Base-by-base conservation (phyloP, 1,140 invertebrate species). In the Tachypleus tridentatus region DNA sequence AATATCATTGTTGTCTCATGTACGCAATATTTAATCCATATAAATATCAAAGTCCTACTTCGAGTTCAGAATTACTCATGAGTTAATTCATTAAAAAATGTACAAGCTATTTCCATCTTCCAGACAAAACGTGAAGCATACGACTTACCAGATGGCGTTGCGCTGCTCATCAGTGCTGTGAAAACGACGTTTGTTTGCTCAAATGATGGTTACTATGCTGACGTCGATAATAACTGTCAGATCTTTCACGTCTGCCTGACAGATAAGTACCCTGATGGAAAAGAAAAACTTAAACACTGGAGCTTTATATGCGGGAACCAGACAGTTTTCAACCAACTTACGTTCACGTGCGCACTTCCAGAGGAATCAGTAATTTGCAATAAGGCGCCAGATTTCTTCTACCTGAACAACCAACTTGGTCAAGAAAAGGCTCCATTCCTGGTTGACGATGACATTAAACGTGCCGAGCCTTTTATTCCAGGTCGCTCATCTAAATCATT, bases 251-350 rank as follows among this genome's bases (percentile, higher is more conserved):
- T 77, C 11, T 77, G 76, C 66, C 62, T 73, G 11, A 74, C 75
- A 1, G 80, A 86, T 3, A 80, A 82, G 61, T 82, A 82, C 49
- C 76, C 82, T 8, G 83, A 85, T 67, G 83, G 85, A 47, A 56
- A 48, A 10, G 48, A 10, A 51, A 8, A 49, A 11, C 11, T 49
- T 51, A 57, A 50, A 9, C 72, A 73, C 48, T 93, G 86, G 85
- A 91, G 88, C 71, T 93, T 92, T 74, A 90, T 91, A 64, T 93
- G 90, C 66, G 89, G 89, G 0, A 83, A 84, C 61, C 86, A 90
- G 70, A 91, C 90, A 1, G 79, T 91, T 57, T 92, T 93, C 74
- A 91, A 91, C 78, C 90, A 93, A 82, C 87, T 89, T 75, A 73
- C 74, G 6, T 67, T 76, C 5, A 76, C 76, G 3, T 77, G 75